Evolutionary conservation across 2,888 invertebrate species (phyloP), one percentile per base, ranked within the genome.

Genomic region (Eugnorisma glareosa): DNA sequence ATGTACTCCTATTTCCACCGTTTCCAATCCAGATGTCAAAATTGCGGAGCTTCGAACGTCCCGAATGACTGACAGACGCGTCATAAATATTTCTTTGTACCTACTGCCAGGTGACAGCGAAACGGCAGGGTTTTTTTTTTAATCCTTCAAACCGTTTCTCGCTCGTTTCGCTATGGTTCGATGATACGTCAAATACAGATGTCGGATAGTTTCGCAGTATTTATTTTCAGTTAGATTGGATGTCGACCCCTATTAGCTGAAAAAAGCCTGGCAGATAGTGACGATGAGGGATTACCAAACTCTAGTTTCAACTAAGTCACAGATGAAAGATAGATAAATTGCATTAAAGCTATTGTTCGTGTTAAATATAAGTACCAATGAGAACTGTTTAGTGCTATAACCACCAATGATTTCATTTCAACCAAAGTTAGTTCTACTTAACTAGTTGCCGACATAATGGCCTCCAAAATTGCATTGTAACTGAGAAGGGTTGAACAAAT

Each of bases 401-500:
- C 13, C 13, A 0, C 7, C 24, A 51, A 54, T 73, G 54, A 54
- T 54, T 77, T 48, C 10, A n/a, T 31, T 48, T 24, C 18, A 57
- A 15, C 35, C 35, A 24, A 73, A 75, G 24, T 71, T 70, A 59
- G 51, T 61, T 57, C 24, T 59, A n/a, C n/a, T n/a, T n/a, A 80
- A 57, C 54, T 51, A 64, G 69, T 73, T 71, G 54, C 31, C 45
- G 66, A 70, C 45, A 35, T 83, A 75, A 74, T 75, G 74, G 35
- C 64, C 67, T 67, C 24, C 40, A 54, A 73, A 69, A 76, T 79
- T 77, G 72, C 61, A 73, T 73, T 86, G 75, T 82, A 59, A 75
- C 69, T 54, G 57, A 68, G 63, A 77, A 82, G 75, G 86, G 76
- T 79, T 76, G 37, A 73, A 63, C 73, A 76, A 84, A 84, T 86